A percentile compares a stretch with the other conserved stretches of the same genome.
Conservation (phyloP, 2,797 vertebrate genomes). For the Gymnothorax reevesii region DNA sequence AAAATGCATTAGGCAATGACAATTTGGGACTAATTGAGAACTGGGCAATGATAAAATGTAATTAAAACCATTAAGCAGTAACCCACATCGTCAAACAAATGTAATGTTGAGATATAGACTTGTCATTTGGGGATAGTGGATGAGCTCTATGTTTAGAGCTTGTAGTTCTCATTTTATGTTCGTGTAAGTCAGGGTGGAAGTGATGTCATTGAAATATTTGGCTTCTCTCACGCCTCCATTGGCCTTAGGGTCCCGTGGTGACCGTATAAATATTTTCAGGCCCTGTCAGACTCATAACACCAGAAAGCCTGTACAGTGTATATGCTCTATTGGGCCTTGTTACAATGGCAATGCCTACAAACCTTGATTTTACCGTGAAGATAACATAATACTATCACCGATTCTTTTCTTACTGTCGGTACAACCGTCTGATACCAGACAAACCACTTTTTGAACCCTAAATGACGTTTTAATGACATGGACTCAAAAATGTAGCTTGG, state of each 20-base stretch:
- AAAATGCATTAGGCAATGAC: too few species aligned
- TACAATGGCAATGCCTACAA: not conserved
- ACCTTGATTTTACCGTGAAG: not conserved
- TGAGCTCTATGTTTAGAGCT: not conserved
- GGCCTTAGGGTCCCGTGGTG: slow-evolving; percentile 43
- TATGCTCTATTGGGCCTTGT: slow-evolving; percentile 30
- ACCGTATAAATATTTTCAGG: slow-evolving; percentile 43
- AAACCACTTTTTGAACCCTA: too few species aligned
- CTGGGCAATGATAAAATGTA: too few species aligned
- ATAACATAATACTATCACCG: not conserved
- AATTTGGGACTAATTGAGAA: not conserved
- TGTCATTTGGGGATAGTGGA: slow-evolving; percentile 13
- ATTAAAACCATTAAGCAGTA: not conserved
- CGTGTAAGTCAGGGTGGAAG: slow-evolving; percentile 29
- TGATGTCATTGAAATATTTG: slow-evolving; percentile 46
- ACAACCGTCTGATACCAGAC: too few species aligned
- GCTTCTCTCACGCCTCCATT: slow-evolving; percentile 39
- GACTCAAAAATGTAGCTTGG: too few species aligned
- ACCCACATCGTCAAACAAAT: not conserved
- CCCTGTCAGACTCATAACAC: not conserved
- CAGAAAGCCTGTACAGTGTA: slow-evolving; percentile 36
- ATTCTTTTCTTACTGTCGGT: too few species aligned
- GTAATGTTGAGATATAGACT: not conserved
- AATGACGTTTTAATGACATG: too few species aligned
- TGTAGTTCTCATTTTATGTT: not conserved